Conservation (phyloP, 1,140 invertebrate genomes). For the Capitella teleta region DNA sequence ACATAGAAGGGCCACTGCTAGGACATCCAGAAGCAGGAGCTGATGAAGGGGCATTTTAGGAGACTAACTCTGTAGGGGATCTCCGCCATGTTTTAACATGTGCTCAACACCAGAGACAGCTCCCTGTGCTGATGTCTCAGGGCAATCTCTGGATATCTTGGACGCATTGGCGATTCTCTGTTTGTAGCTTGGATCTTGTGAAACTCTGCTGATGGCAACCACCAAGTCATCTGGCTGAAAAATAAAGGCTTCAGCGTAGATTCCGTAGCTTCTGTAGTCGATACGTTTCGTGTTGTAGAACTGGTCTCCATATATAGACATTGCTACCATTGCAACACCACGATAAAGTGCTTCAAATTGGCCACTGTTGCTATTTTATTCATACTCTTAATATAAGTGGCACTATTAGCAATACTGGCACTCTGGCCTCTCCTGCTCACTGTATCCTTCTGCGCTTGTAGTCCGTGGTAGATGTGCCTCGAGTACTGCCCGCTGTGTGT, state of each 20-base stretch:
- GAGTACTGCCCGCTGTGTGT: too few relatives aligned
- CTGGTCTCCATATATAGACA: constrained; percentile 11
- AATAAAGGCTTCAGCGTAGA: neutral
- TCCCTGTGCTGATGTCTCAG: neutral
- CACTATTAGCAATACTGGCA: too few relatives aligned
- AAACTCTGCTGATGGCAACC: constrained; percentile 3
- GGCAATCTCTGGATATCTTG: neutral
- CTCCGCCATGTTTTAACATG: constrained; percentile 10
- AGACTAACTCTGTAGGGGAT: constrained; percentile 14
- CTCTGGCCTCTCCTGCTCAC: too few relatives aligned
- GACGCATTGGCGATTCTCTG: neutral
- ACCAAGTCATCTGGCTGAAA: constrained; percentile 4
- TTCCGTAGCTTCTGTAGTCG: constrained; percentile 1
- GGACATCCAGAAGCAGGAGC: constrained; percentile 20
- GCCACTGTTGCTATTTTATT: constrained; percentile 22
- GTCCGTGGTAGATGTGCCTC: too few relatives aligned
- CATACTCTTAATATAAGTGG: too few relatives aligned
- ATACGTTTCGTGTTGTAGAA: constrained; percentile 6
- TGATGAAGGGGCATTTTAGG: constrained; percentile 19
- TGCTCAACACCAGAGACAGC: constrained; percentile 9
- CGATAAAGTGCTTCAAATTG: constrained; percentile 16
- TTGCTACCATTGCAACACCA: constrained; percentile 5
- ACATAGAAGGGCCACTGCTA: too few relatives aligned
- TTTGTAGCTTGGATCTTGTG: neutral
- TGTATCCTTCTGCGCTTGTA: too few relatives aligned